phyloP scores from a whole-genome alignment of 2,888 invertebrate species.

The Eupithecia centaureata region DNA sequence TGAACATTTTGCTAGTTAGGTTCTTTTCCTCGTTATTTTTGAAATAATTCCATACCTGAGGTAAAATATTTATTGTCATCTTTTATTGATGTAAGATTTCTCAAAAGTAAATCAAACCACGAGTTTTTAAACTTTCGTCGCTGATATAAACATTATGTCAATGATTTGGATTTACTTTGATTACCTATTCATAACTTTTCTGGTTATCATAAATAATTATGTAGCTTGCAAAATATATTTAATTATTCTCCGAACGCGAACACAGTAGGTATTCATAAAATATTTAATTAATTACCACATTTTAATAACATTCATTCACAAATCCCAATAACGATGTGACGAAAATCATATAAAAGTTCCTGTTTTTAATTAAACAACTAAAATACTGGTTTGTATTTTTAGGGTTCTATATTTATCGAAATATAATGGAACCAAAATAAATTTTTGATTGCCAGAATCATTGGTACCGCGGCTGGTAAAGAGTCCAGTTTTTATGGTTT shows the following conservation, averaged over 20 bases:
- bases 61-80: too few species aligned
- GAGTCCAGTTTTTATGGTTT: background rate
- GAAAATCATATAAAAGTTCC: conserved; percentile 40
- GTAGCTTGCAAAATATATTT: conserved; percentile 19
- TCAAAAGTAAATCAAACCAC: too few species aligned
- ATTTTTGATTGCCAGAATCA: background rate
- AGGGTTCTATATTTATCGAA: background rate
- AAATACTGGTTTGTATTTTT: conserved; percentile 25
- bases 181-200: background rate
- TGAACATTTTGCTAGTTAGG: background rate
- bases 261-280: conserved; percentile 26
- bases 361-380: conserved; percentile 35
- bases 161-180: background rate
- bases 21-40: background rate
- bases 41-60: background rate
- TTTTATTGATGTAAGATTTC: too few species aligned
- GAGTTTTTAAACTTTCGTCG: too few species aligned
- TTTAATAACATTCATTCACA: conserved; percentile 22
- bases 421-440: background rate
- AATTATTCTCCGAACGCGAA: conserved; percentile 16
- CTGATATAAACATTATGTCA: too few species aligned
- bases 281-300: conserved; percentile 33
- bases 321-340: conserved; percentile 40
- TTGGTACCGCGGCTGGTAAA: background rate
- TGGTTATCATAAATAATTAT: conserved; percentile 2